Evolutionary conservation across 2,888 invertebrate species (phyloP), one percentile per base, ranked within the genome.

Genomic region (Oligia latruncula): DNA sequence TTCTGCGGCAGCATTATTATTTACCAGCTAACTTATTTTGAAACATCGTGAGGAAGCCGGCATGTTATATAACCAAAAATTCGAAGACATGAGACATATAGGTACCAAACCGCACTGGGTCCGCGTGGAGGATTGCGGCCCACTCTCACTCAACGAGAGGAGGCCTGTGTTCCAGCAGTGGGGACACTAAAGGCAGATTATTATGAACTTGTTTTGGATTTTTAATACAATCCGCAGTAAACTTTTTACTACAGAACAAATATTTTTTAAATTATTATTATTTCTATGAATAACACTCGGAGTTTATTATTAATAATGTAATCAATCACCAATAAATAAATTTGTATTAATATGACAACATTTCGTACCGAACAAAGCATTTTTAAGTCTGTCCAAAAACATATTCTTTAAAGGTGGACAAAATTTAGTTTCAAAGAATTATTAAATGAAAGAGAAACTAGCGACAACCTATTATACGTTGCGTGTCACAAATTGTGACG

Each of bases 401-500:
- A 40, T n/a, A 4, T 35, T 49, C 2, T 52, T 46, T 46, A 43
- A 52, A 20, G 0, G 0, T 70, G 13, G 4, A 55, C 35, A 65
- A 65, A 62, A 75, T 58, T 52, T 15, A 2, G 35, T 81, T 74
- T 40, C 40, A 67, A 68, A 77, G 55, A 77, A 77, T 71, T 66
- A 52, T 66, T 60, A 78, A 88, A 73, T 67, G 70, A 81, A 87
- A 87, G 66, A 81, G 74, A 81, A 81, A 88, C 78, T 68, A 78
- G 20, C 74, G 29, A 64, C 64, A 70, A 71, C 65, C 67, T 76
- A 84, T 71, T 78, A 82, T 15, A 71, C 43, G 70, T 87, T 76
- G 87, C 87, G 87, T 88, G 87, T 82, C 85, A 84, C 75, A 88
- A 88, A 87, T 88, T 80, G 81, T 83, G 70, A 86, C 73, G 81